Percentiles rank a stretch among this genome's conserved stretches.
These are phyloP conservation scores for Pyrrhia umbra DNA, from an alignment of 2,888 invertebrate species.

Conservation along the genomic window DNA sequence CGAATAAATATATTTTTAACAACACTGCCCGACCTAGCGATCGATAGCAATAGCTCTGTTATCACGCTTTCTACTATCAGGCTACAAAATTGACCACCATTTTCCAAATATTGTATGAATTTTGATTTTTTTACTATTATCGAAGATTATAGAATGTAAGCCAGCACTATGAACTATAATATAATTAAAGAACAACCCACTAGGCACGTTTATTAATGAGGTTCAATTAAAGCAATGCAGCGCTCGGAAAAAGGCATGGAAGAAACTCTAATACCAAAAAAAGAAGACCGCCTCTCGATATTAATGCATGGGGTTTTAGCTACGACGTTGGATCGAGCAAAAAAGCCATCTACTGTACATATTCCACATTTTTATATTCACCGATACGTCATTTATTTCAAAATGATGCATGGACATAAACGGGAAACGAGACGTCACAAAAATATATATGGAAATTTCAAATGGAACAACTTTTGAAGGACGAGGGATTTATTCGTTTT, in stretches of 20 bases:
- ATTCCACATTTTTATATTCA: not conserved
- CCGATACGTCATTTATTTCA: not conserved
- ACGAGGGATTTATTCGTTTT: not conserved
- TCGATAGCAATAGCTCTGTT: too few species aligned
- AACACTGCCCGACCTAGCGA: too few species aligned
- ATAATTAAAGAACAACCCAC: not conserved
- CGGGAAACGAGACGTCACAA: not conserved
- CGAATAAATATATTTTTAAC: too few species aligned
- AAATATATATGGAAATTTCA: not conserved
- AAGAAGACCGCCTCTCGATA: slow-evolving; percentile 8
- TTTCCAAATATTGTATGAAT: too few species aligned
- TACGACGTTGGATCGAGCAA: not conserved
- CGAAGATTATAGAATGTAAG: too few species aligned
- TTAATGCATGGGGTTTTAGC: slow-evolving; percentile 23
- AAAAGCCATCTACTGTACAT: slow-evolving; percentile 4
- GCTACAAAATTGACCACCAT: too few species aligned
- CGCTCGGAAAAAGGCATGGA: not conserved
- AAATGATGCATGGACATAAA: slow-evolving; percentile 1
- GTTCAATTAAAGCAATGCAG: slow-evolving; percentile 21
- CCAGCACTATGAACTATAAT: not conserved
- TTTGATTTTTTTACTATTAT: too few species aligned
- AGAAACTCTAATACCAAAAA: slow-evolving; percentile 10
- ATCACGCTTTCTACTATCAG: too few species aligned
- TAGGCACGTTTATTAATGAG: slow-evolving; percentile 21
- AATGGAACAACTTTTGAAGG: not conserved